Evolutionary conservation across 2,888 invertebrate genomes (phyloP).

Genomic region (Synergus japonicus): DNA sequence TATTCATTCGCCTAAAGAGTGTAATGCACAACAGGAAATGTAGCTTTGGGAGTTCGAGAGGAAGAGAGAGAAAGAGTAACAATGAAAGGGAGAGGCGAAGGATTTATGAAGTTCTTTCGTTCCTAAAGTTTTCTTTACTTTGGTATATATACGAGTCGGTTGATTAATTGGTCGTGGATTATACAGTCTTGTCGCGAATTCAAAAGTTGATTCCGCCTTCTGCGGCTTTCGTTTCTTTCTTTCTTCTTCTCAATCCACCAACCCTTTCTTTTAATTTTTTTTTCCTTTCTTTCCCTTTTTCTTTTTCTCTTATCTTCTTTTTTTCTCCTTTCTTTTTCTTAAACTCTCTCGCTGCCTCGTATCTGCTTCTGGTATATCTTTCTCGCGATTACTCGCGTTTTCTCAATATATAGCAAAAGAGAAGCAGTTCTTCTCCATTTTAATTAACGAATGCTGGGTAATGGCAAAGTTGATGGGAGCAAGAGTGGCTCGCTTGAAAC

Average conservation of each 20-base stretch:
- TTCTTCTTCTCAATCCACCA: not conserved
- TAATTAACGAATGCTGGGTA: constrained; percentile 36
- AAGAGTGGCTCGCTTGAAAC: constrained; percentile 7
- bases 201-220: constrained; percentile 37
- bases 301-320: not conserved
- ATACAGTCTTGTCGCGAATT: constrained; percentile 41
- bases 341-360: not conserved
- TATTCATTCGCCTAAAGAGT: constrained; percentile 34
- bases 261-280: not conserved
- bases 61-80: not conserved
- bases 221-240: constrained; percentile 27
- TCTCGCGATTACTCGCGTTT: constrained; percentile 20
- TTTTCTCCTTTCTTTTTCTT: not conserved
- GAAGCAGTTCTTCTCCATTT: constrained; percentile 8
- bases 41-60: constrained; percentile 11
- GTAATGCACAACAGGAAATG: constrained; percentile 36
- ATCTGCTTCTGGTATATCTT: constrained; percentile 11
- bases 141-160: constrained; percentile 39
- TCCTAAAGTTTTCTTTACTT: constrained; percentile 37
- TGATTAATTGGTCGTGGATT: constrained; percentile 35
- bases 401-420: constrained; percentile 23
- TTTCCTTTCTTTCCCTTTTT: not conserved
- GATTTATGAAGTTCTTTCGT: constrained; percentile 38
- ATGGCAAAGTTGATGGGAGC: constrained; percentile 22
- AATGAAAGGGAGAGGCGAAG: not conserved